Evolutionary conservation across 2,888 invertebrate genomes (phyloP).

Genomic region (Drosophila flavopinicola): DNA sequence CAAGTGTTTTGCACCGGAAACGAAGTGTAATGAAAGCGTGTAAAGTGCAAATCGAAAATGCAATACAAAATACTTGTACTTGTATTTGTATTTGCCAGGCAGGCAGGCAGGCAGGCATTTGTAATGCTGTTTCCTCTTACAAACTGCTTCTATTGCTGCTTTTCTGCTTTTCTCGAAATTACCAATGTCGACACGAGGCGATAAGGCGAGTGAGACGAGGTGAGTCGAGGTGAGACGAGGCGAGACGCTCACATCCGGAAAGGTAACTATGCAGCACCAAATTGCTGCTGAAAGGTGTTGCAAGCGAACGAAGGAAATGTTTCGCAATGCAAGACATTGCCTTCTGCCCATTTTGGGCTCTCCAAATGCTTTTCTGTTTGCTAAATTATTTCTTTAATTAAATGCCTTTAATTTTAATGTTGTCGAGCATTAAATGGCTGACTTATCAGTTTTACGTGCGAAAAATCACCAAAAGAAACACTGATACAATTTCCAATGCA

Average conservation of each 20-base stretch:
- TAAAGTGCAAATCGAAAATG: conserved; percentile 79
- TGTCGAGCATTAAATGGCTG: conserved; percentile 47
- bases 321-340: conserved; percentile 40
- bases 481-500: neutral
- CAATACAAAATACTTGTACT: conserved; percentile 64
- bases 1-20: conserved; percentile 69
- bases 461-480: conserved; percentile 4
- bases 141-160: conserved; percentile 2
- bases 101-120: conserved; percentile 50
- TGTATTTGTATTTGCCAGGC: too few species aligned
- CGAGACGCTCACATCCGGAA: conserved; percentile 59
- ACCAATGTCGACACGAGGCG: conserved; percentile 70
- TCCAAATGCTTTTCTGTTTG: conserved; percentile 49
- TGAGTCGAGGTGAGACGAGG: conserved; percentile 29
- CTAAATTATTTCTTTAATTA: conserved; percentile 74
- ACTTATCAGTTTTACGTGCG: conserved; percentile 40
- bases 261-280: conserved; percentile 36
- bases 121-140: conserved; percentile 43
- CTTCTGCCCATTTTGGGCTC: conserved; percentile 12
- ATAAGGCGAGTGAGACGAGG: conserved; percentile 52
- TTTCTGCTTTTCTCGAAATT: conserved; percentile 55
- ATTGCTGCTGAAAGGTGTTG: conserved; percentile 44
- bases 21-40: conserved; percentile 79
- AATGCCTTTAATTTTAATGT: conserved; percentile 71
- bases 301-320: conserved; percentile 46